Conservation (phyloP, 2,888 invertebrate genomes). For the Chymomyza fuscimana region DNA sequence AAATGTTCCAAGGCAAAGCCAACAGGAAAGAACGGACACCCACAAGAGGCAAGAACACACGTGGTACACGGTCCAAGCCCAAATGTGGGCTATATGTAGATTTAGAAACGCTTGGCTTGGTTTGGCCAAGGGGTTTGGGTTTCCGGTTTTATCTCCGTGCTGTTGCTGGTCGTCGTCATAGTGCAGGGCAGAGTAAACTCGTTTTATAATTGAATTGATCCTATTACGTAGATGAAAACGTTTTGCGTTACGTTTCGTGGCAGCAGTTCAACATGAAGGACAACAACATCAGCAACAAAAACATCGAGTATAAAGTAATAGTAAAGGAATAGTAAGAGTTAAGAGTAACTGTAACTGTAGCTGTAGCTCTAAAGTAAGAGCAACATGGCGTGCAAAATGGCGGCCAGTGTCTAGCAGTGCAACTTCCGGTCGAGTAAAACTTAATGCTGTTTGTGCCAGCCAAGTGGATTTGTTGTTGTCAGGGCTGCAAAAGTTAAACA, state of each 20-base stretch:
- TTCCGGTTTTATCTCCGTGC: background rate
- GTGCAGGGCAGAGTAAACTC: constrained; percentile 44
- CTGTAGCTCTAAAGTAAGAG: background rate
- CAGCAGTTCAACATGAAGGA: no score
- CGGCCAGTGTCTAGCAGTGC: constrained; percentile 45
- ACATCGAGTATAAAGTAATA: background rate
- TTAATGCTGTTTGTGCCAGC: constrained; percentile 2
- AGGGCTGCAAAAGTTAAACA: constrained; percentile 10
- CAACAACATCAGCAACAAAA: background rate
- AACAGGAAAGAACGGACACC: constrained; percentile 2
- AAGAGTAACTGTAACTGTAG: background rate
- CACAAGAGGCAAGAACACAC: background rate
- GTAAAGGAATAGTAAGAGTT: background rate
- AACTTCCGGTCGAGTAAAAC: constrained; percentile 47
- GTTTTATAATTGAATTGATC: constrained; percentile 72
- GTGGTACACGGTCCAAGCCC: constrained; percentile 14
- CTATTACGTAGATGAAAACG: constrained; percentile 69
- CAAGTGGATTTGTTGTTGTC: background rate
- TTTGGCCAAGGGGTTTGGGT: constrained; percentile 16
- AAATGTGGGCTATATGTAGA: constrained; percentile 45
- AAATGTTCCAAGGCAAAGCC: background rate
- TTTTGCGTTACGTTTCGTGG: constrained; percentile 58
- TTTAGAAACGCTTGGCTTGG: constrained; percentile 31
- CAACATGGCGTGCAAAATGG: constrained; percentile 48
- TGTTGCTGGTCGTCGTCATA: background rate